A percentile compares a stretch with the other conserved stretches of the same genome.
Conservation (phyloP, 1,140 invertebrate genomes). For the Cephus cinctus region DNA sequence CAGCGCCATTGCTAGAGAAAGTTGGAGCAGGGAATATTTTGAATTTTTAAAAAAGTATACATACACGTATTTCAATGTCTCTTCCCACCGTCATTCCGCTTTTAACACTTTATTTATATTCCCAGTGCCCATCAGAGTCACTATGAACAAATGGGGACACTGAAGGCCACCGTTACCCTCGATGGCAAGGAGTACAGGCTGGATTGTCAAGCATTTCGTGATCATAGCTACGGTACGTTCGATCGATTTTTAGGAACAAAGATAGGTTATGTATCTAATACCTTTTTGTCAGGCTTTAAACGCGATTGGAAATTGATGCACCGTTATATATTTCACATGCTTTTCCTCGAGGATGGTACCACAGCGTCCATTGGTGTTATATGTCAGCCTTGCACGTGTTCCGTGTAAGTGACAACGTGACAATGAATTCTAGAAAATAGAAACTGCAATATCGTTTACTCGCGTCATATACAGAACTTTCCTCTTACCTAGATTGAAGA, state of each 20-base stretch:
- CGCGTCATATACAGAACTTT: neutral
- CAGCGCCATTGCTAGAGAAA: slow-evolving; percentile 65
- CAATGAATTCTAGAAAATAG: slow-evolving; percentile 6
- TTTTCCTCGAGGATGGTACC: slow-evolving; percentile 64
- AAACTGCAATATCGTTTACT: slow-evolving; percentile 2
- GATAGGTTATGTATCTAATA: neutral
- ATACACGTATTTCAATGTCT: no score
- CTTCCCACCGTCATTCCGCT: no score
- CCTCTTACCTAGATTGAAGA: slow-evolving; percentile 57
- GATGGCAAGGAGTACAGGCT: slow-evolving; percentile 52
- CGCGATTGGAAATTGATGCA: slow-evolving; percentile 72
- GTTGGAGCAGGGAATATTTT: slow-evolving; percentile 67
- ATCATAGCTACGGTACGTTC: slow-evolving; percentile 70
- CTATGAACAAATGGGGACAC: slow-evolving; percentile 70
- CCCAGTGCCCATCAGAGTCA: slow-evolving; percentile 70
- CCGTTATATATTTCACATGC: slow-evolving; percentile 70
- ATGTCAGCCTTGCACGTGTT: slow-evolving; percentile 65
- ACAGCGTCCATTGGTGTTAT: slow-evolving; percentile 64
- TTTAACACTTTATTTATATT: slow-evolving; percentile 24
- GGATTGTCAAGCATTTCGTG: slow-evolving; percentile 61
- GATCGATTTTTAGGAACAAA: no score
- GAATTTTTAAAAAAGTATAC: slow-evolving; percentile 63
- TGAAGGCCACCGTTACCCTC: slow-evolving; percentile 59
- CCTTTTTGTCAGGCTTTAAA: slow-evolving; percentile 56
- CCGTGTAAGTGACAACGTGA: slow-evolving; percentile 54